Base-by-base conservation (phyloP, 1,140 invertebrate species). In the Drosophila tani region DNA sequence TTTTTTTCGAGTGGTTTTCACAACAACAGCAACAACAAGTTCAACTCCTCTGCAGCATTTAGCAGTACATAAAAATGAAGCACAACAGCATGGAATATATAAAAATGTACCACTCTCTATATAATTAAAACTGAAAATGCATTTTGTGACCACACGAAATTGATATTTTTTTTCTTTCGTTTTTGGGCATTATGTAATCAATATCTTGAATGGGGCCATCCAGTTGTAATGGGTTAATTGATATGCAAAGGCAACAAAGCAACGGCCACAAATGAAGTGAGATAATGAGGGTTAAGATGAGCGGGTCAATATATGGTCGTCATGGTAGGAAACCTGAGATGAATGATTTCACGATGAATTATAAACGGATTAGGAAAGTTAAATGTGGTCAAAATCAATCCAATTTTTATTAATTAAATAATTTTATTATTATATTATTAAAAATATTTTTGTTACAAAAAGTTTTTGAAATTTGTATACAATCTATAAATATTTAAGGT, bases 1-100 rank as follows among this genome's bases (percentile, higher is more conserved):
- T 82, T 82, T 70, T 77, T 76, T 70, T 83, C 46, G 27, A 67
- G 71, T 80, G 66, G 75, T 82, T 82, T 62, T 66, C 66, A 76
- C 75, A 73, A 55, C 47, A 78, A 62, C 46, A 11, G 32, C 27
- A 46, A 47, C 59, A 35, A 38, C 59, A 35, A n/a, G 47, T 62
- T 46, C 60, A 79, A 90, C 86, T 90, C 86, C 86, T 90, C 86
- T 90, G 86, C 86, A 90, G 68, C 69, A 90, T 90, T 90, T 90
- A 90, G 70, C 85, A 90, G 85, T 66, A 90, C 79, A 90, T 90
- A 84, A 90, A 84, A 79, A 75, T 81, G 68, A 77, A 47, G 62
- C 67, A 69, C 66, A 43, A 67, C 66, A 19, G 27, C 35, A 53
- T 65, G 45, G 59, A 79, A 70, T 64, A 63, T 64, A 53, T 69